phyloP scores from a whole-genome alignment of 2,113 vertebrate genomes.

The Oreochromis niloticus region DNA sequence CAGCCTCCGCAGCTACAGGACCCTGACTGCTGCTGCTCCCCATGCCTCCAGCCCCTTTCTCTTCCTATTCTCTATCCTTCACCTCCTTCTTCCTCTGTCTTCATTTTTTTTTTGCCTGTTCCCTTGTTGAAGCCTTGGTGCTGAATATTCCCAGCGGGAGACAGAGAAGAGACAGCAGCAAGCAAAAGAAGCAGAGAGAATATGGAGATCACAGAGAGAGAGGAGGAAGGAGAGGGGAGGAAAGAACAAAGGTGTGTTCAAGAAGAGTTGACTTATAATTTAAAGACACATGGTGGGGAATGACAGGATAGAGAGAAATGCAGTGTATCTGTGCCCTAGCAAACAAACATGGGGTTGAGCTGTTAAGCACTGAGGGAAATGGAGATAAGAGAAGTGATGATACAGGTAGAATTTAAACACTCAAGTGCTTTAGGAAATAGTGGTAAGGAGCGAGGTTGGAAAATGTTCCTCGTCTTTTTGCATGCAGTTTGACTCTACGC shows the following conservation, averaged over 20 bases:
- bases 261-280: neutral
- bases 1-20: conserved; percentile 1
- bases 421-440: neutral
- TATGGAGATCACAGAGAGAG: conserved; percentile 11
- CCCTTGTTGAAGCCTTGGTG: conserved; percentile 7
- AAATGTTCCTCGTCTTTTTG: neutral
- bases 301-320: neutral
- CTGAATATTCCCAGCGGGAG: conserved; percentile 23
- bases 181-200: conserved; percentile 3
- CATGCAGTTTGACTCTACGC: neutral
- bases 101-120: neutral
- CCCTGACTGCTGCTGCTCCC: conserved; percentile 1
- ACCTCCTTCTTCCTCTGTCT: neutral
- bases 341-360: neutral
- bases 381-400: neutral
- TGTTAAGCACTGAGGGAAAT: neutral
- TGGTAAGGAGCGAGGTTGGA: neutral
- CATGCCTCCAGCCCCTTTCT: neutral
- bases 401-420: neutral
- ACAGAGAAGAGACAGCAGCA: conserved; percentile 6
- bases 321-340: neutral
- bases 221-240: neutral
- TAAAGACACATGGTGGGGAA: neutral
- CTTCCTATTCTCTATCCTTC: neutral
- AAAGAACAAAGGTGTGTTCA: neutral